Evolutionary conservation across 2,797 vertebrate species (phyloP).

Genomic region (Hozukius guyotensis): DNA sequence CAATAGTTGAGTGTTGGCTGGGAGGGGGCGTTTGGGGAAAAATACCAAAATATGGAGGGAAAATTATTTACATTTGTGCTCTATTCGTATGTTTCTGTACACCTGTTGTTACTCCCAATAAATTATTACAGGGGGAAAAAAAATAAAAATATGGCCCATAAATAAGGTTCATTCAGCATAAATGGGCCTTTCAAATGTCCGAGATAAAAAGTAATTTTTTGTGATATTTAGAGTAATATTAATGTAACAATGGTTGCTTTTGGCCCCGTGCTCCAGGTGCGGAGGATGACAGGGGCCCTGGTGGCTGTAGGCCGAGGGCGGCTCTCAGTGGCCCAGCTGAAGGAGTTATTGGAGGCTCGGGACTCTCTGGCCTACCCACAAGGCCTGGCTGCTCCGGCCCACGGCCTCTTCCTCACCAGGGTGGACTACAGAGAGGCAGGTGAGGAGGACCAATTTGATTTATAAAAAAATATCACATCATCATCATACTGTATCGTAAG

Average conservation of each 20-base stretch:
- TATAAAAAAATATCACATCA: background rate
- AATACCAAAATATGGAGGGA: no score
- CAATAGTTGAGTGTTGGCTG: no score
- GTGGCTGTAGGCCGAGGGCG: slow-evolving; percentile 87
- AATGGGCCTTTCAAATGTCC: background rate
- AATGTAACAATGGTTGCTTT: background rate
- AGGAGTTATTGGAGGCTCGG: slow-evolving; percentile 80
- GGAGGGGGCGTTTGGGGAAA: no score
- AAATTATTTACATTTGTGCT: no score
- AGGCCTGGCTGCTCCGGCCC: slow-evolving; percentile 80
- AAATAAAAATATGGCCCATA: background rate
- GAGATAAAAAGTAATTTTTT: background rate
- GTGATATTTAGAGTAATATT: background rate
- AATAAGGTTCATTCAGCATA: background rate
- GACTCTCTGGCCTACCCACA: slow-evolving; percentile 83
- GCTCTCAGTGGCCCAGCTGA: slow-evolving; percentile 77
- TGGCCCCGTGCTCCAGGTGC: slow-evolving; percentile 80
- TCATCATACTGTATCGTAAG: background rate
- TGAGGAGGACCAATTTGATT: slow-evolving; percentile 29
- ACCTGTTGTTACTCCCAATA: no score
- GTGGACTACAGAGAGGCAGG: slow-evolving; percentile 84
- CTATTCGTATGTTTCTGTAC: no score
- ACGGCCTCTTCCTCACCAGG: slow-evolving; percentile 88
- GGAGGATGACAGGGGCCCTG: slow-evolving; percentile 89
- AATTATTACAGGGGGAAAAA: rapidly evolving